Percentiles rank a stretch among this genome's conserved stretches.
These are phyloP conservation scores for Stigmatopora nigra DNA, from an alignment of 2,113 vertebrate genomes.

Conservation along the genomic window DNA sequence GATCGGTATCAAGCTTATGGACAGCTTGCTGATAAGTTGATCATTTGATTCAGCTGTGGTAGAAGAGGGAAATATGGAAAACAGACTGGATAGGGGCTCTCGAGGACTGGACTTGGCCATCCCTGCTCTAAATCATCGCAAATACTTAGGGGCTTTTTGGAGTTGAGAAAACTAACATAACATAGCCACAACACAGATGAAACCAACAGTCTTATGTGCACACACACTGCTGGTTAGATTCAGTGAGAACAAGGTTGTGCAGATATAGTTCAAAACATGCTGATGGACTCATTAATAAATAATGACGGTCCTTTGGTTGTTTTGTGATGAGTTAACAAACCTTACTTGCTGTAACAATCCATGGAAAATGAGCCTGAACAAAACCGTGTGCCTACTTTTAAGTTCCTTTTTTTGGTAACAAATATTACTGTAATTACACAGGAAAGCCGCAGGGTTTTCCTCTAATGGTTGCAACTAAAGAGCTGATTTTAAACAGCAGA, in stretches of 20 bases:
- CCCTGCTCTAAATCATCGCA: too few species aligned
- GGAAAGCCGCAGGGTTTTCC: constrained; percentile 10
- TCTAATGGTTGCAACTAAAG: background rate
- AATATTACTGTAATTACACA: constrained; percentile 13
- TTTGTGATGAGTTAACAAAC: constrained; percentile 8
- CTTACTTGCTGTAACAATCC: constrained; percentile 12
- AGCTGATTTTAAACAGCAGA: constrained; percentile 1
- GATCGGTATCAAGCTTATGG: too few species aligned
- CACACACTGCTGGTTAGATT: background rate
- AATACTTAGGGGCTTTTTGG: too few species aligned
- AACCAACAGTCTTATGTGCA: background rate
- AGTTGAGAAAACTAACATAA: background rate
- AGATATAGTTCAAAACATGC: constrained; percentile 3
- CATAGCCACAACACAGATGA: background rate
- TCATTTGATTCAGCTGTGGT: constrained; percentile 9
- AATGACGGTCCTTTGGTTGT: background rate
- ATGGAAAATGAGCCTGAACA: constrained; percentile 26
- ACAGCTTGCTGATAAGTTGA: too few species aligned
- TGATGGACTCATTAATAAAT: constrained; percentile 8
- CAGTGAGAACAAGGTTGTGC: background rate
- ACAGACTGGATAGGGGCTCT: too few species aligned
- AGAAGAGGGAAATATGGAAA: too few species aligned
- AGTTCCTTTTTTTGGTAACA: constrained; percentile 8
- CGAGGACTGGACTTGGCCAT: too few species aligned
- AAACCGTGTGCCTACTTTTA: constrained; percentile 10